Conservation (phyloP, 2,888 invertebrate species). For the Brachycybe producta region DNA sequence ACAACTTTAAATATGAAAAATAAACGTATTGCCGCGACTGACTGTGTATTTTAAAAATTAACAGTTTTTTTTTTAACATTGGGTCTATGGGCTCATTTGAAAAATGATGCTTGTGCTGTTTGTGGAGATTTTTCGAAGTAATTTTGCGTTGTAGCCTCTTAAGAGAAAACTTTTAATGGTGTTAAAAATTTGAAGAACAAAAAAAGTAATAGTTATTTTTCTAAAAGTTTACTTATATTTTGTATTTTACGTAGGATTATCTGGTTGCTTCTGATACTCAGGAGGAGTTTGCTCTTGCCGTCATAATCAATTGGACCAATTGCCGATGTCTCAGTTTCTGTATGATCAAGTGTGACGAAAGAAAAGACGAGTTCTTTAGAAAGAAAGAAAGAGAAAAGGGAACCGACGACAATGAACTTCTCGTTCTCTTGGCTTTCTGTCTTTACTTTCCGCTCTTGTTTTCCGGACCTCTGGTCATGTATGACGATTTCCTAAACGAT, state of each 20-base stretch:
- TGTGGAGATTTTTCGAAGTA: too few species aligned
- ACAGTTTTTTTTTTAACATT: too few species aligned
- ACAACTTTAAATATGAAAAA: too few species aligned
- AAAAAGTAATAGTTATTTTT: too few species aligned
- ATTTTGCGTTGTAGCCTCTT: too few species aligned
- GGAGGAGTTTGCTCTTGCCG: slow-evolving; percentile 43
- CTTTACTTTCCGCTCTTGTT: slow-evolving; percentile 72
- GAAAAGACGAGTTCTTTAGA: neutral
- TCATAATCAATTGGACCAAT: slow-evolving; percentile 44
- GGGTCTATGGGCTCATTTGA: too few species aligned
- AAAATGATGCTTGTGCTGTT: too few species aligned
- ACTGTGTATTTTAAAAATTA: too few species aligned
- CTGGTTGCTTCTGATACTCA: slow-evolving; percentile 14
- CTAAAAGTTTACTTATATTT: too few species aligned
- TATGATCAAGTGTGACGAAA: slow-evolving; percentile 12
- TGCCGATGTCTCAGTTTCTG: slow-evolving; percentile 58
- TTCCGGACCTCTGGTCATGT: slow-evolving; percentile 70
- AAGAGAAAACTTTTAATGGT: too few species aligned
- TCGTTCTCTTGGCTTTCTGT: slow-evolving; percentile 54
- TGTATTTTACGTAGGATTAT: slow-evolving; percentile 17
- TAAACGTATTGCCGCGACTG: too few species aligned
- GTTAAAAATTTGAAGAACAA: too few species aligned
- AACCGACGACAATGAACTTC: slow-evolving; percentile 17
- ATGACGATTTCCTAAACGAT: slow-evolving; percentile 49
- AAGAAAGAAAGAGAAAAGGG: slow-evolving; percentile 10